Evolutionary conservation across 2,113 vertebrate genomes (phyloP).

Genomic region (Aptenodytes patagonicus): DNA sequence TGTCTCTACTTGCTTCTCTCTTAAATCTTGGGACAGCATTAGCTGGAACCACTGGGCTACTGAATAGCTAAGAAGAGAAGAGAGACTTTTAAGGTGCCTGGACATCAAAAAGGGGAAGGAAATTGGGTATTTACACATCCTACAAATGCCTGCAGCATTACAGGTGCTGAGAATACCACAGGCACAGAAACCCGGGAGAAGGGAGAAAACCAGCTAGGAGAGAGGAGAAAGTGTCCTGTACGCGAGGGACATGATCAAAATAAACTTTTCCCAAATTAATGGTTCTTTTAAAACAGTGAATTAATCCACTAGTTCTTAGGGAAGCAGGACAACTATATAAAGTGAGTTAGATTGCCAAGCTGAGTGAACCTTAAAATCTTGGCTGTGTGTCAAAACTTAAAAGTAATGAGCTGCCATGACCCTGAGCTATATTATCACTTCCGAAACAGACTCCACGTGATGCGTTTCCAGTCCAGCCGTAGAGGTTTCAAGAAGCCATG

Average conservation of each 20-base stretch:
- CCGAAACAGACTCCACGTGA: not conserved
- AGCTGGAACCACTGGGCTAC: not conserved
- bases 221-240: not conserved
- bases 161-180: not conserved
- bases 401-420: not conserved
- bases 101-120: not conserved
- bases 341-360: not conserved
- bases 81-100: not conserved
- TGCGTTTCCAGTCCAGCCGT: not conserved
- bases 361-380: slow-evolving; percentile 15
- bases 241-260: not conserved
- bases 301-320: not conserved
- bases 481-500: not conserved
- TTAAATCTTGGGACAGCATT: not conserved
- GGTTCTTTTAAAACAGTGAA: not conserved
- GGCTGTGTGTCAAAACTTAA: slow-evolving; percentile 34
- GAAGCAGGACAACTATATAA: not conserved
- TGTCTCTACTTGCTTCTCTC: not conserved
- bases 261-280: not conserved
- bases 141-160: not conserved
- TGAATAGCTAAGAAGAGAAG: not conserved
- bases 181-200: not conserved
- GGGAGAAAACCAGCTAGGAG: not conserved
- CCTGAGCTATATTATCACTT: slow-evolving; percentile 7
- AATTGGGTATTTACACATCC: not conserved